These are phyloP conservation scores for Exaiptasia diaphana DNA, from an alignment of 64 coral and sea anemone species.

Conservation along the genomic window DNA sequence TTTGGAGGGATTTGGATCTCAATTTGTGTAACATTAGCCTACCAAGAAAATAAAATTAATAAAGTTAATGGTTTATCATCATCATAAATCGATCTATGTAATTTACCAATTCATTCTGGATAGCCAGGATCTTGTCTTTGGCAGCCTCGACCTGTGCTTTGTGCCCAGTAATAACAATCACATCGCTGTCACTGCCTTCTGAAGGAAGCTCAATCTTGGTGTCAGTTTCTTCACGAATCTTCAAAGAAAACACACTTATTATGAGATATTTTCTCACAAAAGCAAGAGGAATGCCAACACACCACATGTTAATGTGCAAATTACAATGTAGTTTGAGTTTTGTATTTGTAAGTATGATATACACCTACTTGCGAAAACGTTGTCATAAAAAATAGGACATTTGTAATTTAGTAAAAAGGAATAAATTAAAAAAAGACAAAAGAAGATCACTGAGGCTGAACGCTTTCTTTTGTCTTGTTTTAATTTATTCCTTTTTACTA, in stretches of 20 bases:
- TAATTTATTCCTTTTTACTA: no score
- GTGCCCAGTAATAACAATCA: constrained; percentile 90
- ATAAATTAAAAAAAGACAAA: no score
- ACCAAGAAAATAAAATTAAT: not conserved
- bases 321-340: no score
- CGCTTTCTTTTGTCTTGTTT: no score
- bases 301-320: not conserved
- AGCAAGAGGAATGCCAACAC: not conserved
- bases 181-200: constrained; percentile 91
- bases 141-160: constrained; percentile 87
- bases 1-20: constrained; percentile 84
- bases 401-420: no score
- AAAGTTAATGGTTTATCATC: not conserved
- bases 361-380: no score
- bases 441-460: no score
- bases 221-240: constrained; percentile 98
- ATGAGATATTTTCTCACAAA: no score
- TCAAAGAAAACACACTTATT: not conserved
- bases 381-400: no score
- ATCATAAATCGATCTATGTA: not conserved
- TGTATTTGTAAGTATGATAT: no score
- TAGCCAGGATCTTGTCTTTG: constrained; percentile 81
- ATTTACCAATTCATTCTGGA: constrained; percentile 94
- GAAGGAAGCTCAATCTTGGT: constrained; percentile 92
- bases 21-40: constrained; percentile 84